Conservation (phyloP, 2,797 vertebrate species). For the Cottoperca gobio region DNA sequence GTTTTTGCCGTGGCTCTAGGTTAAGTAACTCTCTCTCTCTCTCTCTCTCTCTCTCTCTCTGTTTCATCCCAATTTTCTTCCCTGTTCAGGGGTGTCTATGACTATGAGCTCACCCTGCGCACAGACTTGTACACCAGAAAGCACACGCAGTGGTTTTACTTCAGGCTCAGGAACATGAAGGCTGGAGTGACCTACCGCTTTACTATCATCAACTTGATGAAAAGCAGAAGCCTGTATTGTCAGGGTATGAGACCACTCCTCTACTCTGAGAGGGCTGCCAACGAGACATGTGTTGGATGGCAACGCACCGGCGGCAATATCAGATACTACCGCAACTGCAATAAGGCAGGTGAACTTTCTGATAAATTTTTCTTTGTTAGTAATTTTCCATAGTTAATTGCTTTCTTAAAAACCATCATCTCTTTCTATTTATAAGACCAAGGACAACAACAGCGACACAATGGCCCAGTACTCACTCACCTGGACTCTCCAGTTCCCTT, state of each 20-base stretch:
- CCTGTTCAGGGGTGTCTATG: conserved; percentile 83
- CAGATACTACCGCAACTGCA: conserved; percentile 83
- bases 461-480: conserved; percentile 86
- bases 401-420: neutral
- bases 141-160: conserved; percentile 98
- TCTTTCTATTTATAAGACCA: conserved; percentile 45
- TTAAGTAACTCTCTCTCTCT: neutral
- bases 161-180: conserved; percentile 91
- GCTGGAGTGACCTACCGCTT: conserved; percentile 88
- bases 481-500: conserved; percentile 90
- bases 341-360: conserved; percentile 46
- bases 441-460: conserved; percentile 49
- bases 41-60: neutral
- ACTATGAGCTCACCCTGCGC: conserved; percentile 91
- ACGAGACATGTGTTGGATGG: conserved; percentile 86
- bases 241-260: conserved; percentile 91
- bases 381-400: neutral
- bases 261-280: conserved; percentile 89
- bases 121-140: conserved; percentile 93
- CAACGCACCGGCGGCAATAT: conserved; percentile 84
- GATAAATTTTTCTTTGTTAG: conserved; percentile 8
- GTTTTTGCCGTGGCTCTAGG: neutral
- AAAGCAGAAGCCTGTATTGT: conserved; percentile 90
- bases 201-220: conserved; percentile 93
- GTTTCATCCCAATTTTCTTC: neutral